Evolutionary conservation across 2,888 invertebrate genomes (phyloP).

Genomic region (Eledona agricola): DNA sequence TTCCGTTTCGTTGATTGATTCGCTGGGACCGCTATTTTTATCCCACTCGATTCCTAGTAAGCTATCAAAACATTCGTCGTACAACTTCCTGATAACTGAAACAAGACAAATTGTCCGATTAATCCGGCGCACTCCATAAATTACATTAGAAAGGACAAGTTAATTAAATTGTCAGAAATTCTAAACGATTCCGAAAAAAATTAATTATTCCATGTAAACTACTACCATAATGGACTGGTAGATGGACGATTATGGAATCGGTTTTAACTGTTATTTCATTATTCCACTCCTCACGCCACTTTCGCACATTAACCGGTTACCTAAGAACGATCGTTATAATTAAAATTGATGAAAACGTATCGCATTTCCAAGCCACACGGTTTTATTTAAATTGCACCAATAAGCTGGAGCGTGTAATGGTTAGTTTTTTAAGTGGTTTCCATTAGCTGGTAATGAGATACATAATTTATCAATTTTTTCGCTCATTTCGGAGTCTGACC

Average conservation of each 20-base stretch:
- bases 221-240: not conserved
- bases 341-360: slow-evolving; percentile 15
- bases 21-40: too few relatives aligned
- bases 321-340: slow-evolving; percentile 10
- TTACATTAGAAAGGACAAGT: slow-evolving; percentile 21
- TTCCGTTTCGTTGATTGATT: not conserved
- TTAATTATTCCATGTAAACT: slow-evolving; percentile 14
- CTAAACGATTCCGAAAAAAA: slow-evolving; percentile 15
- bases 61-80: slow-evolving; percentile 1
- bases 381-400: slow-evolving; percentile 5
- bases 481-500: too few relatives aligned
- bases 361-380: too few relatives aligned
- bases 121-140: slow-evolving; percentile 15
- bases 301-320: slow-evolving; percentile 12
- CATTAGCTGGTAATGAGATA: too few relatives aligned
- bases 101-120: slow-evolving; percentile 25
- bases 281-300: slow-evolving; percentile 12
- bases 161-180: slow-evolving; percentile 29
- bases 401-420: slow-evolving; percentile 4
- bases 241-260: slow-evolving; percentile 10
- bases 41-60: not conserved
- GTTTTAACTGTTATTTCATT: slow-evolving; percentile 17
- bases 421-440: too few relatives aligned
- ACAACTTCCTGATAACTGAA: slow-evolving; percentile 11
- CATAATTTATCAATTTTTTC: too few relatives aligned